Evolutionary conservation across 2,113 vertebrate genomes (phyloP).

Genomic region (Maccullochella peelii): DNA sequence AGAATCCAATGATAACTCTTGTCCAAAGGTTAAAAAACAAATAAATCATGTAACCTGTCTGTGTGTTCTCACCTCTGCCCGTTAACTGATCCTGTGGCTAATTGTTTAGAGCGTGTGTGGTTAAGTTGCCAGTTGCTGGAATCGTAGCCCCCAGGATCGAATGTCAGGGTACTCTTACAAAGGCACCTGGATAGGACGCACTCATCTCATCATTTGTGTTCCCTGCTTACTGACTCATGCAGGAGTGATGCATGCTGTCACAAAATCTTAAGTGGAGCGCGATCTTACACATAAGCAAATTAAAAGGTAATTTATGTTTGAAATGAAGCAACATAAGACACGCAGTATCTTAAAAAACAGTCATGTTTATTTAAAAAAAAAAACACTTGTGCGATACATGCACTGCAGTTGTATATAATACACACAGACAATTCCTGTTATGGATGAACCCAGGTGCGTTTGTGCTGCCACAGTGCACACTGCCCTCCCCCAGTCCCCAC

Average conservation of each 20-base stretch:
- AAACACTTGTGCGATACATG: constrained; percentile 27
- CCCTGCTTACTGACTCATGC: constrained; percentile 30
- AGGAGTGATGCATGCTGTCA: not conserved
- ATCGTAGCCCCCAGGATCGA: constrained; percentile 47
- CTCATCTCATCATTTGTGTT: constrained; percentile 5
- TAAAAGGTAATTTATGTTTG: not conserved
- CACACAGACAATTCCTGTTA: constrained; percentile 8
- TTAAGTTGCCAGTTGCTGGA: constrained; percentile 60
- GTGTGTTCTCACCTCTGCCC: constrained; percentile 63
- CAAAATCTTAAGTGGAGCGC: not conserved
- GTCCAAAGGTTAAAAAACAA: not conserved
- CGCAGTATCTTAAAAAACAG: constrained; percentile 39
- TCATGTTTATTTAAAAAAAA: constrained; percentile 67
- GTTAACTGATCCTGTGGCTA: constrained; percentile 65
- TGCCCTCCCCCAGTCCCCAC: not conserved
- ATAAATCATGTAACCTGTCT: constrained; percentile 18
- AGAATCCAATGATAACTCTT: not conserved
- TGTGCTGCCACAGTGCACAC: constrained; percentile 10
- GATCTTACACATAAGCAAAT: too few species aligned
- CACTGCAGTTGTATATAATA: constrained; percentile 13
- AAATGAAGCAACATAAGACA: constrained; percentile 1
- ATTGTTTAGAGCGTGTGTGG: constrained; percentile 54
- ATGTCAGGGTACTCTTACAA: constrained; percentile 60
- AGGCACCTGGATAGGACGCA: constrained; percentile 16
- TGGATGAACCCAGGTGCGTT: constrained; percentile 13